phyloP scores from a whole-genome alignment of 1,140 invertebrate genomes.

The Drosophila micromelanica region DNA sequence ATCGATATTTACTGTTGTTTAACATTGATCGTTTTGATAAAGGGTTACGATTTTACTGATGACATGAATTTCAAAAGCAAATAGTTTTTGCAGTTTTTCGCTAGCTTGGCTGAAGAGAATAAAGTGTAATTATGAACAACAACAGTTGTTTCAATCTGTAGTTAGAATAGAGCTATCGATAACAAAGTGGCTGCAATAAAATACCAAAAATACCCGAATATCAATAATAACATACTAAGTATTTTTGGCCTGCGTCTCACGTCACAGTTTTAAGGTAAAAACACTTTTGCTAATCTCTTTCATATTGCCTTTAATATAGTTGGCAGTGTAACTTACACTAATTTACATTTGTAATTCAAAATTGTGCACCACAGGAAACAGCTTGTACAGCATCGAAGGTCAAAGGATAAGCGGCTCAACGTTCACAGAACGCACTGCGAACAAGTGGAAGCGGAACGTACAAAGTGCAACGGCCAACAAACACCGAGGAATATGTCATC shows the following conservation, averaged over 20 bases:
- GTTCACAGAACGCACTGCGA: conserved; percentile 19
- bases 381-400: conserved; percentile 16
- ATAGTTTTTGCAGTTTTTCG: not conserved
- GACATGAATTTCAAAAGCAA: not conserved
- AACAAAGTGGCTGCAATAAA: not conserved
- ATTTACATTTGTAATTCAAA: conserved; percentile 29
- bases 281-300: conserved; percentile 16
- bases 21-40: not conserved
- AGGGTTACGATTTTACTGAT: not conserved
- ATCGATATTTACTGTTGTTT: not conserved
- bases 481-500: conserved; percentile 55
- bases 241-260: conserved; percentile 8
- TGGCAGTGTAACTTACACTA: conserved; percentile 30
- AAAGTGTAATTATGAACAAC: not conserved
- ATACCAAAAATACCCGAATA: conserved; percentile 11
- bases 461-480: conserved; percentile 44
- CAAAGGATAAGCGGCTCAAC: conserved; percentile 17
- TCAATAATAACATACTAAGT: conserved; percentile 13
- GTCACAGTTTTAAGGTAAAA: conserved; percentile 13
- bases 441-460: conserved; percentile 27
- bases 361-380: conserved; percentile 25
- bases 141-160: conserved; percentile 1
- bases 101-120: not conserved
- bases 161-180: not conserved
- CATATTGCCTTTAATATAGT: conserved; percentile 14